Evolutionary conservation across 2,113 vertebrate species (phyloP).

Genomic region (Paralichthys olivaceus): DNA sequence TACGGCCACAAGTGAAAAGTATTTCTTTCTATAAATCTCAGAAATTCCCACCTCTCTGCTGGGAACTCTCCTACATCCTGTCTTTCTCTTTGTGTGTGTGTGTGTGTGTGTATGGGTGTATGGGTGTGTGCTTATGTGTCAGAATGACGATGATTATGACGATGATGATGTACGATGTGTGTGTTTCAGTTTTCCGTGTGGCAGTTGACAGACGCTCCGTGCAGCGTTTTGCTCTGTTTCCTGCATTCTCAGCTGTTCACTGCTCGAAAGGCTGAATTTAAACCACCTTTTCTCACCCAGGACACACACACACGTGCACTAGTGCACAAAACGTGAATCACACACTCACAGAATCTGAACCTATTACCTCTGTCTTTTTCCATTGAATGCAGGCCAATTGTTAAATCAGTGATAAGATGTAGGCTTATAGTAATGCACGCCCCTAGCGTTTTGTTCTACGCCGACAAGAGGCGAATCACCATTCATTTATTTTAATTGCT

Average conservation of each 20-base stretch:
- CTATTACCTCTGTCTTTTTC: conserved; percentile 34
- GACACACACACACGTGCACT: conserved; percentile 17
- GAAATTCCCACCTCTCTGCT: conserved; percentile 17
- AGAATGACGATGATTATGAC: conserved; percentile 43
- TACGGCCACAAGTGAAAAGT: conserved; percentile 4
- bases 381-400: conserved; percentile 56
- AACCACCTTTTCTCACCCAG: conserved; percentile 49
- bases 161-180: conserved; percentile 64
- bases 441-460: conserved; percentile 58
- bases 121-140: conserved; percentile 20
- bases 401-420: conserved; percentile 54
- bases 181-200: conserved; percentile 54
- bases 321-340: background rate
- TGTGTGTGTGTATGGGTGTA: conserved; percentile 9
- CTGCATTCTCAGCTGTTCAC: conserved; percentile 77
- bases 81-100: conserved; percentile 16
- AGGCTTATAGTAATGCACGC: conserved; percentile 43
- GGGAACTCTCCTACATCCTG: conserved; percentile 15
- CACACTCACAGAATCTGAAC: background rate
- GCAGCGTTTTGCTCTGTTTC: conserved; percentile 43
- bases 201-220: conserved; percentile 54
- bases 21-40: conserved; percentile 19
- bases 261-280: conserved; percentile 50
- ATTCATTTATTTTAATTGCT: conserved; percentile 81
- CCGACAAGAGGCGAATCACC: conserved; percentile 60